A percentile compares a stretch with the other conserved stretches of the same genome.
phyloP scores from a whole-genome alignment of 2,888 invertebrate species.

The Pollenia griseotomentosa region DNA sequence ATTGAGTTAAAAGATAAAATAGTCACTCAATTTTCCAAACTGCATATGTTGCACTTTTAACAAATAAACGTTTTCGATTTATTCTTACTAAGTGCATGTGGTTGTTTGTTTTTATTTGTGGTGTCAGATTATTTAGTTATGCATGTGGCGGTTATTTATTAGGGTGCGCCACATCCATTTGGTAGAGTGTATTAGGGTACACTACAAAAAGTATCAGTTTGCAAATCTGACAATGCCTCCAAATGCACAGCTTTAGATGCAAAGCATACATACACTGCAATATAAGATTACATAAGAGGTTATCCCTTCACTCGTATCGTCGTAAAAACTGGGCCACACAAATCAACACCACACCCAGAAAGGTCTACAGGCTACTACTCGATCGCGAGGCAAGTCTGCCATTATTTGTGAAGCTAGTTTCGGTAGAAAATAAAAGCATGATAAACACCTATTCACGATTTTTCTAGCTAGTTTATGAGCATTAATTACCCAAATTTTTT shows the following conservation, averaged over 20 bases:
- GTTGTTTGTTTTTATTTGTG: too few relatives aligned
- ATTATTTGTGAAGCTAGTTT: slow-evolving; percentile 43
- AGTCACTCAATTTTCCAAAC: too few relatives aligned
- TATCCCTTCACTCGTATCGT: slow-evolving; percentile 35
- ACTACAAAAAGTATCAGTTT: slow-evolving; percentile 43
- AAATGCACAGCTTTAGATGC: background rate
- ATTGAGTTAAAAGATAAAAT: too few relatives aligned
- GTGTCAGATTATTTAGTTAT: too few relatives aligned
- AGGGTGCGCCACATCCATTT: too few relatives aligned
- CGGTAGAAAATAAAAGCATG: slow-evolving; percentile 19
- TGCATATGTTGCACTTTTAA: too few relatives aligned
- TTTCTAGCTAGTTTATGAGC: slow-evolving; percentile 5
- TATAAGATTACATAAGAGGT: slow-evolving; percentile 56
- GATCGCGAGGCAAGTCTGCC: slow-evolving; percentile 44
- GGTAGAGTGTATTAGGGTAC: too few relatives aligned
- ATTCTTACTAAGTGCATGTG: too few relatives aligned
- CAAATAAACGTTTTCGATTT: too few relatives aligned
- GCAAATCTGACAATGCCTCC: slow-evolving; percentile 34
- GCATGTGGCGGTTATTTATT: too few relatives aligned
- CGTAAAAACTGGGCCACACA: slow-evolving; percentile 36
- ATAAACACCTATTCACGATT: slow-evolving; percentile 13
- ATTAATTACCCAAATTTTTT: slow-evolving; percentile 12
- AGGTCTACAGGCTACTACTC: slow-evolving; percentile 24
- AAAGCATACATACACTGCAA: slow-evolving; percentile 39
- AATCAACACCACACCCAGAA: slow-evolving; percentile 46